Percentiles rank a stretch among this genome's conserved stretches.
Evolutionary conservation across 2,888 invertebrate species (phyloP).

Genomic region (Mellilla xanthometata): DNA sequence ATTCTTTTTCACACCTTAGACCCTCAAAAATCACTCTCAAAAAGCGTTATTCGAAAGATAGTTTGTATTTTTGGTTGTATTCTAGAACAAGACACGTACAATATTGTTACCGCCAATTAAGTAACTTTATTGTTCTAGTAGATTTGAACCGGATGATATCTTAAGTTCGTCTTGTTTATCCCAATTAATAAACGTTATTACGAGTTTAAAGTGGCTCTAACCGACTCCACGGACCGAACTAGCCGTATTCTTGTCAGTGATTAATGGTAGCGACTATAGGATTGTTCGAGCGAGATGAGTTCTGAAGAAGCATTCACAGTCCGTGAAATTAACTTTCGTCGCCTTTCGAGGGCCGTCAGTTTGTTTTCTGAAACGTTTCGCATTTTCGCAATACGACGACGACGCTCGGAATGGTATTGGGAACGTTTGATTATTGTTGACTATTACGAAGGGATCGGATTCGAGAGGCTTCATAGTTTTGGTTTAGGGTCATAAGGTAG

Average conservation of each 20-base stretch:
- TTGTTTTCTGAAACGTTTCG: slow-evolving; percentile 61
- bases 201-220: slow-evolving; percentile 16
- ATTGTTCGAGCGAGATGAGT: slow-evolving; percentile 75
- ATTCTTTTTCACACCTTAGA: no score
- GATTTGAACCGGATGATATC: no score
- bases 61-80: no score
- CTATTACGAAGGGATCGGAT: slow-evolving; percentile 19
- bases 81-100: no score
- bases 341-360: slow-evolving; percentile 65
- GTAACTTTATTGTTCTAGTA: no score
- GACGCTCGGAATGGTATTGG: slow-evolving; percentile 50
- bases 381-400: slow-evolving; percentile 47
- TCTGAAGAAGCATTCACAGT: slow-evolving; percentile 72
- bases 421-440: slow-evolving; percentile 47
- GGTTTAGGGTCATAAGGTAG: slow-evolving; percentile 1
- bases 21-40: no score
- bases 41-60: no score
- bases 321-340: slow-evolving; percentile 80
- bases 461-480: slow-evolving; percentile 23
- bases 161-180: slow-evolving; percentile 24
- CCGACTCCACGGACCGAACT: slow-evolving; percentile 38
- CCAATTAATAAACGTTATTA: slow-evolving; percentile 30
- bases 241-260: slow-evolving; percentile 65
- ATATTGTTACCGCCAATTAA: no score
- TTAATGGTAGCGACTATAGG: slow-evolving; percentile 69